Evolutionary conservation across 1,140 invertebrate species (phyloP), one percentile per base, ranked within the genome.

Genomic region (Papilio polytes): DNA sequence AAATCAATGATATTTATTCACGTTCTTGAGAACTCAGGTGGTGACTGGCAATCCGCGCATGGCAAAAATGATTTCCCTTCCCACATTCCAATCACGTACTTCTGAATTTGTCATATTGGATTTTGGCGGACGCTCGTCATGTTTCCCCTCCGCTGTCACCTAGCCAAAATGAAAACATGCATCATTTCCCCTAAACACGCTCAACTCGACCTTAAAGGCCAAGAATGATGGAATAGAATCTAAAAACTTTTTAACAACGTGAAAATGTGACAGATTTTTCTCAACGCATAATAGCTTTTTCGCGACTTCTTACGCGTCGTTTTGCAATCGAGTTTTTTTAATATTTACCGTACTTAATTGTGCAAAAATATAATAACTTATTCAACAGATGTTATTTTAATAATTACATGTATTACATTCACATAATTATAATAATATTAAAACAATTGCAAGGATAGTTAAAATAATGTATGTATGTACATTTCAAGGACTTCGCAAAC

Each of bases 91-190:
- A 92, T 92, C 93, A 94, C 93, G 93, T 94, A 89, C 86, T 90
- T 88, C 89, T 91, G 89, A 94, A 94, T 94, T 94, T 94, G 93
- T 94, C 93, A 94, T 94, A 94, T 94, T 94, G 93, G 93, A 94
- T 94, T 94, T 94, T 89, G 87, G 89, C 87, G 82, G 84, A 87
- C 88, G 85, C 91, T 89, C 88, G 86, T 93, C 92, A 92, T 92
- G 90, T 36, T 90, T 86, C 90, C 87, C 90, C 89, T 87, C 87
- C 85, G 85, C 88, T 94, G 93, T 93, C 93, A 93, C 84, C 83
- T 83, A 85, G 89, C 79, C 86, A 90, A 93, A 94, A 94, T 93
- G 91, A 94, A 94, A 94, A 92, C 89, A 92, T 92, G 89, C 89
- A 92, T 92, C 88, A 90, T 85, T 86, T 84, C 83, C 84, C 20